Evolutionary conservation across 1,140 invertebrate species (phyloP).

Genomic region (Philopotamus ludificatus): DNA sequence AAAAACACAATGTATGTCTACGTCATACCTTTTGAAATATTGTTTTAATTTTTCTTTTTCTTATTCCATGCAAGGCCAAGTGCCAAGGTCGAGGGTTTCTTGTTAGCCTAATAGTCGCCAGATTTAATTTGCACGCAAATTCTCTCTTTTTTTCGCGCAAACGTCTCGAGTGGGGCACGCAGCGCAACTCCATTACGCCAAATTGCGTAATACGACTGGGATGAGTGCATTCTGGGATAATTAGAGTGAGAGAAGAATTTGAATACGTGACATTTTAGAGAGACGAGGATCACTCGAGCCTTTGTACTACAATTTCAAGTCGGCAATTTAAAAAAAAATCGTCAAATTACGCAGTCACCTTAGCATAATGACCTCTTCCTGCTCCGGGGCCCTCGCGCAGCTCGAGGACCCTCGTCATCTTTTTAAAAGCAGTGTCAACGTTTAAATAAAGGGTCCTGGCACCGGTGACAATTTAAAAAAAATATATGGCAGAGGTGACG

Average conservation of each 20-base stretch:
- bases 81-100: too few species aligned
- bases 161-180: too few species aligned
- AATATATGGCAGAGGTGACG: too few species aligned
- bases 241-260: conserved; percentile 7
- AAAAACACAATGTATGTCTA: too few species aligned
- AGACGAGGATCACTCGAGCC: background rate
- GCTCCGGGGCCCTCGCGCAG: background rate
- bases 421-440: conserved; percentile 18
- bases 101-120: too few species aligned
- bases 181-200: background rate
- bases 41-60: too few species aligned
- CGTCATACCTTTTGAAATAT: too few species aligned
- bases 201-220: background rate
- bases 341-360: conserved; percentile 34
- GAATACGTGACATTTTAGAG: conserved; percentile 19
- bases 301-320: conserved; percentile 22
- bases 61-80: too few species aligned
- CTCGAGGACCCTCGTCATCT: conserved; percentile 17
- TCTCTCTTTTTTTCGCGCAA: too few species aligned
- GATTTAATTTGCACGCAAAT: too few species aligned
- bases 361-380: conserved; percentile 29
- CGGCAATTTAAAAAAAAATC: conserved; percentile 30
- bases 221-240: conserved; percentile 8
- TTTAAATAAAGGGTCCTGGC: conserved; percentile 4
- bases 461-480: background rate